These are phyloP conservation scores for Xenops minutus DNA, from an alignment of 2,797 vertebrate genomes.

Conservation along the genomic window DNA sequence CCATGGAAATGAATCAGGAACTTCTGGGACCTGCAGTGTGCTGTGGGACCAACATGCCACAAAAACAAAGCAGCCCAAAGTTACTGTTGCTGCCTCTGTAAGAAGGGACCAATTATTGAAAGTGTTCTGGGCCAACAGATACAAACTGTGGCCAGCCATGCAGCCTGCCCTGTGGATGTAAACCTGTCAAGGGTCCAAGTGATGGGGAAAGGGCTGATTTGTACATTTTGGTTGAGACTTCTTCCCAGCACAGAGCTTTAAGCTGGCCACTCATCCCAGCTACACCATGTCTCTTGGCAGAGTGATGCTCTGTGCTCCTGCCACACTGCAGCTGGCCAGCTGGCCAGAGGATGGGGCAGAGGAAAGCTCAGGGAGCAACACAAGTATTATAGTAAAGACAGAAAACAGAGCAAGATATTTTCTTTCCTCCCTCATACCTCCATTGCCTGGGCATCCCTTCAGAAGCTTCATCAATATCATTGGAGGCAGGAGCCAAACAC, in stretches of 20 bases:
- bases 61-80: not conserved
- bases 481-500: not conserved
- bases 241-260: not conserved
- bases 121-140: not conserved
- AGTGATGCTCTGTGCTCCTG: not conserved
- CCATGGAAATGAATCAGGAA: not conserved
- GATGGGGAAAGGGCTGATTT: not conserved
- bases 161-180: not conserved
- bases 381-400: not conserved
- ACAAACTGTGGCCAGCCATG: not conserved
- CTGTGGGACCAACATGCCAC: not conserved
- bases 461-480: not conserved
- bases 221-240: not conserved
- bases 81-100: not conserved
- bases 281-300: fast-evolving
- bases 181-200: not conserved
- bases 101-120: not conserved
- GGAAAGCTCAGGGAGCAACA: not conserved
- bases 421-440: not conserved
- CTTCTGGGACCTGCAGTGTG: not conserved
- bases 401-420: not conserved
- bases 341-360: not conserved
- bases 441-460: not conserved
- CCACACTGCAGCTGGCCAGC: fast-evolving
- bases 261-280: not conserved